phyloP scores from a whole-genome alignment of 2,113 vertebrate genomes.

The Guaruba guarouba region DNA sequence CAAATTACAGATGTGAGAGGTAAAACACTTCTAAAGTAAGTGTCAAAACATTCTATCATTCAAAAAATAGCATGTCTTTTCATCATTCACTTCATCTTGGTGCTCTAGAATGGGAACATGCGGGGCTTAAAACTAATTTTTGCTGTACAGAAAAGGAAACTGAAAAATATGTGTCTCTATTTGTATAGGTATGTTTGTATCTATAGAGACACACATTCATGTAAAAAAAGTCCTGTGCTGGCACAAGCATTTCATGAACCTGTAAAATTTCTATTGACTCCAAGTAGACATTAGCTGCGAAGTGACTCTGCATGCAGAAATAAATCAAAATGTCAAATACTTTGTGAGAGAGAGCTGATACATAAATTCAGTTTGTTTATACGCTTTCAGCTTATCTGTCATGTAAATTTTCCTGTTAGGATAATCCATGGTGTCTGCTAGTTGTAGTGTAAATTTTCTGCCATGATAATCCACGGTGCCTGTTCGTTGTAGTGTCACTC shows the following conservation, averaged over 20 bases:
- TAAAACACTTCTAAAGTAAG: conserved; percentile 12
- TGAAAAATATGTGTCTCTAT: not conserved
- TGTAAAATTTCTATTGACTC: conserved; percentile 25
- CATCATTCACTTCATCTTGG: not conserved
- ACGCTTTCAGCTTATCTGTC: not conserved
- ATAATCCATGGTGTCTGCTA: not conserved
- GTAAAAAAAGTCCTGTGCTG: not conserved
- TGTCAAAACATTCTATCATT: not conserved
- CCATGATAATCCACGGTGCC: not conserved
- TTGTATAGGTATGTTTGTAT: not conserved
- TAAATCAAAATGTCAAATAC: conserved; percentile 2
- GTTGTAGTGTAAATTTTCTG: not conserved
- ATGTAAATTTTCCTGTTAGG: conserved; percentile 6
- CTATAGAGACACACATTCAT: fast-evolving
- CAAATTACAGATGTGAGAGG: conserved; percentile 31
- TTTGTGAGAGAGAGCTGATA: not conserved
- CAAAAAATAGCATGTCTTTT: not conserved
- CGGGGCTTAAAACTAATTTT: conserved; percentile 42
- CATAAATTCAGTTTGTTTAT: not conserved
- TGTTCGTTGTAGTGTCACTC: not conserved
- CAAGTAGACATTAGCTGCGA: conserved; percentile 64
- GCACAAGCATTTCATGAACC: conserved; percentile 25
- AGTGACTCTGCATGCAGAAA: conserved; percentile 33
- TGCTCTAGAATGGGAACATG: not conserved
- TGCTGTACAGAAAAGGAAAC: conserved; percentile 41